These are phyloP conservation scores for Aulostomus chinensis DNA, from an alignment of 2,797 vertebrate species.

Conservation along the genomic window DNA sequence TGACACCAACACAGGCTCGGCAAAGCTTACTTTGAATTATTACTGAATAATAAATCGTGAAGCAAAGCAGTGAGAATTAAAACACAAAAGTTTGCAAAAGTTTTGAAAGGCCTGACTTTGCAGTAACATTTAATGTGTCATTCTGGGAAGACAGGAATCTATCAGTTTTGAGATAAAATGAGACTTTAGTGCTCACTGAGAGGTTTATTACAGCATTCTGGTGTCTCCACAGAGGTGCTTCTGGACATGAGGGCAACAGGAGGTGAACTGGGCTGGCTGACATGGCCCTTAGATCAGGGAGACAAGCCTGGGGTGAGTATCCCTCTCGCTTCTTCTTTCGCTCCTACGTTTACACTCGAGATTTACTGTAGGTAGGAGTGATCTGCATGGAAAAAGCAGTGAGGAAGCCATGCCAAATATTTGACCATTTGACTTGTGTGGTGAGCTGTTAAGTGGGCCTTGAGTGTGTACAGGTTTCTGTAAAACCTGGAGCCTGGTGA, in stretches of 20 bases:
- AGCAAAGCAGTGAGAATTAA: background rate
- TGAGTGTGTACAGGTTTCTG: slow-evolving; percentile 19
- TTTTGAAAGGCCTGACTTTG: too few relatives aligned
- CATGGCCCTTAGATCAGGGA: slow-evolving; percentile 78
- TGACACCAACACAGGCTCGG: too few relatives aligned
- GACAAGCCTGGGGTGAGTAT: slow-evolving; percentile 88
- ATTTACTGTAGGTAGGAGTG: slow-evolving; percentile 44
- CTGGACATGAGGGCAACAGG: slow-evolving; percentile 90
- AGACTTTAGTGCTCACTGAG: background rate
- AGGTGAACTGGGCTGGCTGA: slow-evolving; percentile 94
- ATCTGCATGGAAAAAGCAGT: slow-evolving; percentile 15
- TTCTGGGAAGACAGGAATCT: too few relatives aligned
- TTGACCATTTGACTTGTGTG: slow-evolving; percentile 49
- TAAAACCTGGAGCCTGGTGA: slow-evolving; percentile 35
- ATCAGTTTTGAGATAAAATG: background rate
- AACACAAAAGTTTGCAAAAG: background rate
- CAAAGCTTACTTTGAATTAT: background rate
- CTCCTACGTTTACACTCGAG: slow-evolving; percentile 44
- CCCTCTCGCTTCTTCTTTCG: slow-evolving; percentile 9
- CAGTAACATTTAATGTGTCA: too few relatives aligned
- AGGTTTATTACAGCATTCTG: background rate
- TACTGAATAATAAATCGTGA: background rate
- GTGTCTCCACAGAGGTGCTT: slow-evolving; percentile 86
- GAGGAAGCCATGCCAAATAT: slow-evolving; percentile 20
- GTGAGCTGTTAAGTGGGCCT: slow-evolving; percentile 18